Conservation (phyloP, 2,113 vertebrate genomes). For the Podiceps cristatus region DNA sequence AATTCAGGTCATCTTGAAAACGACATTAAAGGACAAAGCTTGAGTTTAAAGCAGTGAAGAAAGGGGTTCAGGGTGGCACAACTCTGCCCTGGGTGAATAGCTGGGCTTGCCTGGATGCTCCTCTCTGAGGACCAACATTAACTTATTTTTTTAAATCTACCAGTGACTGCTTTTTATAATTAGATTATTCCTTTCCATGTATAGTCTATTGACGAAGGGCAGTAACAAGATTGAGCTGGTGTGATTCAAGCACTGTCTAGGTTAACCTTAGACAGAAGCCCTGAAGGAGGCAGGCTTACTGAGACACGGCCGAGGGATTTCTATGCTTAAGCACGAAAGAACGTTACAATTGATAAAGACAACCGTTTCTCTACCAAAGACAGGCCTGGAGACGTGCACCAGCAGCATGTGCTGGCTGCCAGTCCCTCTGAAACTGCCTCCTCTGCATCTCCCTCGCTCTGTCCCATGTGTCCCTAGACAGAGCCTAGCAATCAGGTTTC, state of each 20-base stretch:
- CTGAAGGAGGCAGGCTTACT: background rate
- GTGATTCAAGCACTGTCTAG: background rate
- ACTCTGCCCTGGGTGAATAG: background rate
- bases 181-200: slow-evolving; percentile 57
- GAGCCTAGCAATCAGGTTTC: background rate
- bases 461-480: background rate
- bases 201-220: slow-evolving; percentile 29
- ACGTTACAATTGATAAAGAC: background rate
- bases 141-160: background rate
- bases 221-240: slow-evolving; percentile 46
- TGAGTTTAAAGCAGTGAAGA: background rate
- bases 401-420: background rate
- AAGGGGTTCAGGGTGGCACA: background rate
- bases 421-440: background rate
- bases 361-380: background rate
- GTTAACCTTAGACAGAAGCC: background rate
- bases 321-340: background rate
- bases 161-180: slow-evolving; percentile 36
- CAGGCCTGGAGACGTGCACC: background rate
- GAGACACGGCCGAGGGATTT: background rate
- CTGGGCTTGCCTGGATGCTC: background rate
- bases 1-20: background rate
- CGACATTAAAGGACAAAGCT: background rate
- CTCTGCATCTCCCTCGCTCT: background rate
- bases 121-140: background rate